These are phyloP conservation scores for Microctonus brassicae DNA, from an alignment of 2,888 invertebrate species.

Conservation along the genomic window DNA sequence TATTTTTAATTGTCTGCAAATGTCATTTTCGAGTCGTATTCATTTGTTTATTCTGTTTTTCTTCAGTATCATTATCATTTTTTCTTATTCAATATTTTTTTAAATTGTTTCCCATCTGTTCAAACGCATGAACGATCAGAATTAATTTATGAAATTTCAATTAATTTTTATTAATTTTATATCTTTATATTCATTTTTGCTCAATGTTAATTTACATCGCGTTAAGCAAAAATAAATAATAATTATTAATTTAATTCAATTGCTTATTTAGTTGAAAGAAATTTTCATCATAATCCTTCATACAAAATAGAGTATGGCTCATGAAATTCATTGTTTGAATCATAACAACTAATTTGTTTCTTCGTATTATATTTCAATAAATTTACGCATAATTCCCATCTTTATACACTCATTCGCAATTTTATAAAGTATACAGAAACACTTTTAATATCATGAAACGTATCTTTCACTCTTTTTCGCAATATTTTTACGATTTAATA, in stretches of 20 bases:
- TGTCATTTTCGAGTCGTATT: slow-evolving; percentile 33
- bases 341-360: slow-evolving; percentile 19
- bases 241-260: slow-evolving; percentile 43
- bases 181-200: slow-evolving; percentile 20
- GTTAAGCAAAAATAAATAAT: slow-evolving; percentile 57
- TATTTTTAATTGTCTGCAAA: slow-evolving; percentile 28
- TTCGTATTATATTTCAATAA: slow-evolving; percentile 26
- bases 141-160: too few relatives aligned
- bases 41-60: neutral
- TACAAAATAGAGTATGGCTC: neutral
- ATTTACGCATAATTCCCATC: slow-evolving; percentile 20
- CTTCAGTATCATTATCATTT: slow-evolving; percentile 32
- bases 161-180: slow-evolving; percentile 28
- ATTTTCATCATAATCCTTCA: slow-evolving; percentile 20
- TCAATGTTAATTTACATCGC: slow-evolving; percentile 53
- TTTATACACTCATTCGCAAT: slow-evolving; percentile 31
- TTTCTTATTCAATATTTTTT: slow-evolving; percentile 23
- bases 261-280: slow-evolving; percentile 24
- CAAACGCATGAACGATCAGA: slow-evolving; percentile 13
- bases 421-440: slow-evolving; percentile 49
- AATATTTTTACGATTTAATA: slow-evolving; percentile 17
- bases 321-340: slow-evolving; percentile 16
- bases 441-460: slow-evolving; percentile 63
- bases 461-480: slow-evolving; percentile 44
- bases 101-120: slow-evolving; percentile 12